These are phyloP conservation scores for Dryomyza anilis DNA, from an alignment of 2,888 invertebrate species.

Conservation along the genomic window DNA sequence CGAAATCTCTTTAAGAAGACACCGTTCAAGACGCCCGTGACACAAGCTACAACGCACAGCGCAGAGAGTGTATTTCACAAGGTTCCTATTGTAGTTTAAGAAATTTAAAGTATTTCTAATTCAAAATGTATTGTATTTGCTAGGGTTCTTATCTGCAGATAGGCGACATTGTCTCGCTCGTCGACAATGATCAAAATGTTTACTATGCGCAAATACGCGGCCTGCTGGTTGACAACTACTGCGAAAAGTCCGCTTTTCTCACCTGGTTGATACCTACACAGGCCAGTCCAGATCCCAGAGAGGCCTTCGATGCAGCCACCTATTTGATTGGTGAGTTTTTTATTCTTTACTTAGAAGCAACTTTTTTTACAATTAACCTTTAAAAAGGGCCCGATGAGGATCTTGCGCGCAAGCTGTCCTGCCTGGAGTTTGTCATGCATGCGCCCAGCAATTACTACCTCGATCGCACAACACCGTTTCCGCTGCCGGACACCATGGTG, in stretches of 20 bases:
- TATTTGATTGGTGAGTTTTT: constrained; percentile 74
- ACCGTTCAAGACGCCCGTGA: constrained; percentile 79
- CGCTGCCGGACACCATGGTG: constrained; percentile 63
- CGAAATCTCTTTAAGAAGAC: constrained; percentile 79
- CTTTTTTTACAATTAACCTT: constrained; percentile 6
- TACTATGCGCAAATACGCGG: constrained; percentile 92
- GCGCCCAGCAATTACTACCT: constrained; percentile 91
- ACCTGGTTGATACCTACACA: constrained; percentile 91
- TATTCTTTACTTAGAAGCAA: not conserved
- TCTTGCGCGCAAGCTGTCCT: constrained; percentile 80
- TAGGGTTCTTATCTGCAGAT: constrained; percentile 75
- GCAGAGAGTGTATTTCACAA: constrained; percentile 78
- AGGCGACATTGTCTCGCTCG: constrained; percentile 88
- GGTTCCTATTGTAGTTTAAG: constrained; percentile 63
- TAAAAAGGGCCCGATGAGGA: constrained; percentile 93
- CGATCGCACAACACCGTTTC: constrained; percentile 77
- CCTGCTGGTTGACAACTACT: constrained; percentile 88
- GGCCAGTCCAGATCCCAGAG: constrained; percentile 76
- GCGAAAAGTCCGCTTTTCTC: constrained; percentile 89
- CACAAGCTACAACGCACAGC: constrained; percentile 81
- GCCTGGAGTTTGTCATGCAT: constrained; percentile 91
- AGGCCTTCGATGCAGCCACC: constrained; percentile 84
- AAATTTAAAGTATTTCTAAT: not conserved
- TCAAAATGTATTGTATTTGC: not conserved
- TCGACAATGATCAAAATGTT: constrained; percentile 74